Evolutionary conservation across 2,113 vertebrate species (phyloP).

Genomic region (Bufo gargarizans): DNA sequence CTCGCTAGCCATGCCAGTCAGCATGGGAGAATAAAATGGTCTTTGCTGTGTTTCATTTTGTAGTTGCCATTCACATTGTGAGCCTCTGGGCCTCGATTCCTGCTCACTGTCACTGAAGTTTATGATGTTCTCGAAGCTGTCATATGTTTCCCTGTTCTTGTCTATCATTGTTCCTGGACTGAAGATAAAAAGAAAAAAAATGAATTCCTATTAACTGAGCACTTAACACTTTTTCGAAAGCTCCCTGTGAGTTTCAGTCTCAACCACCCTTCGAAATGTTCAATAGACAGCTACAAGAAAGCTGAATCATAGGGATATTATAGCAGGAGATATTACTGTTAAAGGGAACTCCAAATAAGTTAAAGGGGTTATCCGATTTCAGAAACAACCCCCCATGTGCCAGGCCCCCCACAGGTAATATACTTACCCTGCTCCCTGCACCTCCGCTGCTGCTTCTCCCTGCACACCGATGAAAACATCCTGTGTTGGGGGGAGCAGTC

Average conservation of each 20-base stretch:
- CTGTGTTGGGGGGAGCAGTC: too few species aligned
- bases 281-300: conserved; percentile 23
- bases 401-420: too few species aligned
- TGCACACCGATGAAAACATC: too few species aligned
- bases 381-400: too few species aligned
- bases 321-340: conserved; percentile 11
- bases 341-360: neutral
- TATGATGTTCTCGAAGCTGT: neutral
- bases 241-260: conserved; percentile 4
- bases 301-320: conserved; percentile 14
- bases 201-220: conserved; percentile 25
- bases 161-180: neutral
- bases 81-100: neutral
- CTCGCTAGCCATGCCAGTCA: neutral
- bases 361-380: too few species aligned
- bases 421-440: too few species aligned
- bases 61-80: neutral
- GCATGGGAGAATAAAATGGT: neutral
- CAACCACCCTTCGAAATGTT: conserved; percentile 28
- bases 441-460: too few species aligned
- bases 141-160: neutral
- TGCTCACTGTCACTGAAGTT: neutral
- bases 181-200: neutral
- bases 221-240: conserved; percentile 6
- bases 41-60: neutral